A percentile compares a stretch with the other conserved stretches of the same genome.
phyloP scores from a whole-genome alignment of 2,113 vertebrate genomes.

The Engystomops pustulosus region DNA sequence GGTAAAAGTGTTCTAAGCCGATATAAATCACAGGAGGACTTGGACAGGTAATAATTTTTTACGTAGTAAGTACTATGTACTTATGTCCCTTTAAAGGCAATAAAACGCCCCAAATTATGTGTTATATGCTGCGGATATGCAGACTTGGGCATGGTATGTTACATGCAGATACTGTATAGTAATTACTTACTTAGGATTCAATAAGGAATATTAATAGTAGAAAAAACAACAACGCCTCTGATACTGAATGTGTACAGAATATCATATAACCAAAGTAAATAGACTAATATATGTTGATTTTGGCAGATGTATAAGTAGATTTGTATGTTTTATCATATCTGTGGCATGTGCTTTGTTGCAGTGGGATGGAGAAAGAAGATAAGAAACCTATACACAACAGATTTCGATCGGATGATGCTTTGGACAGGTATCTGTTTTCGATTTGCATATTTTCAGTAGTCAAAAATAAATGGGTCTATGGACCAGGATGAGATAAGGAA shows the following conservation, averaged over 20 bases:
- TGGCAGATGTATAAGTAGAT: too few relatives aligned
- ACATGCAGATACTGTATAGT: background rate
- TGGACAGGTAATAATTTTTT: conserved; percentile 73
- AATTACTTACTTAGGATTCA: background rate
- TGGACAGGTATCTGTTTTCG: conserved; percentile 43
- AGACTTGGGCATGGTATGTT: background rate
- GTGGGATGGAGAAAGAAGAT: background rate
- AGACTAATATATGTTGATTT: background rate
- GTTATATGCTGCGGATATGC: background rate
- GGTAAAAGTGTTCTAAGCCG: conserved; percentile 73
- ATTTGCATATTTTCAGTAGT: background rate
- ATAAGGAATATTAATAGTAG: too few relatives aligned
- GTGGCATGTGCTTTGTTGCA: conserved; percentile 17
- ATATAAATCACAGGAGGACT: conserved; percentile 74
- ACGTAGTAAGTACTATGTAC: too few relatives aligned
- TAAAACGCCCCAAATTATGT: too few relatives aligned
- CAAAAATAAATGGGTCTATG: background rate
- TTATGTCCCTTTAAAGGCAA: too few relatives aligned
- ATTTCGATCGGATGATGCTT: conserved; percentile 54
- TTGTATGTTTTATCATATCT: background rate
- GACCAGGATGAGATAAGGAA: too few relatives aligned
- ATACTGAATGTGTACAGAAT: background rate
- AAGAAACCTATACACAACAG: conserved; percentile 44
- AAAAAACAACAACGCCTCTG: background rate
- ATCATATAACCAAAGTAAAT: background rate